phyloP scores from a whole-genome alignment of 2,888 invertebrate species.

The Oligia fasciuncula region DNA sequence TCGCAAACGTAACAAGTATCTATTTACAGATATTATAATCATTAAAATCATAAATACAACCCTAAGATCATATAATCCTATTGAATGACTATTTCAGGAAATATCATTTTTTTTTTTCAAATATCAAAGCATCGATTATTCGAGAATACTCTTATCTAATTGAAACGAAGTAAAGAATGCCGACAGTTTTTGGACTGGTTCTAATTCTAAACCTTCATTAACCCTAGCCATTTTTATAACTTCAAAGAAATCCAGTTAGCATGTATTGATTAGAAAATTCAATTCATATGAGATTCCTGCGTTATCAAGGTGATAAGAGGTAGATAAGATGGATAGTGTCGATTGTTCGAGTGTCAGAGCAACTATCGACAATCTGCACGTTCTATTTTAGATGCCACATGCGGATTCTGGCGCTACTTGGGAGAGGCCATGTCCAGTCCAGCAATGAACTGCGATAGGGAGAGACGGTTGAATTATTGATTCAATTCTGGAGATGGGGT shows the following conservation, averaged over 20 bases:
- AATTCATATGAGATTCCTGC: slow-evolving; percentile 51
- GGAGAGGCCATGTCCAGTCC: slow-evolving; percentile 57
- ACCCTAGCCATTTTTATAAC: slow-evolving; percentile 35
- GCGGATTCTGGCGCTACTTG: slow-evolving; percentile 65
- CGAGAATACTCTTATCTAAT: slow-evolving; percentile 20
- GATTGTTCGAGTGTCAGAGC: slow-evolving; percentile 62
- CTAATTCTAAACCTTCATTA: slow-evolving; percentile 38
- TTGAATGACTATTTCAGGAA: no score
- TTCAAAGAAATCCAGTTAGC: slow-evolving; percentile 45
- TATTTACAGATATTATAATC: no score
- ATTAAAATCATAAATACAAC: no score
- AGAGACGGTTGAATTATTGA: slow-evolving; percentile 31
- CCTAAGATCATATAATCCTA: no score
- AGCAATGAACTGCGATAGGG: slow-evolving; percentile 39
- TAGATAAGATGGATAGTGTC: slow-evolving; percentile 68
- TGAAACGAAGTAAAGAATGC: slow-evolving; percentile 19
- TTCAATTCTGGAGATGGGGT: background rate
- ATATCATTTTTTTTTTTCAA: no score
- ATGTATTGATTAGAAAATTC: slow-evolving; percentile 56
- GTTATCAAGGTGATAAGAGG: slow-evolving; percentile 70
- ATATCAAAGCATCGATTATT: background rate
- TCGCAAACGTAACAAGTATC: no score
- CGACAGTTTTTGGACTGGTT: slow-evolving; percentile 34
- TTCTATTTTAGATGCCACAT: slow-evolving; percentile 79
- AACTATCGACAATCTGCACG: slow-evolving; percentile 60